Percentiles rank a stretch among this genome's conserved stretches.
Conservation (phyloP, 2,888 invertebrate genomes). For the Gerris lacustris region DNA sequence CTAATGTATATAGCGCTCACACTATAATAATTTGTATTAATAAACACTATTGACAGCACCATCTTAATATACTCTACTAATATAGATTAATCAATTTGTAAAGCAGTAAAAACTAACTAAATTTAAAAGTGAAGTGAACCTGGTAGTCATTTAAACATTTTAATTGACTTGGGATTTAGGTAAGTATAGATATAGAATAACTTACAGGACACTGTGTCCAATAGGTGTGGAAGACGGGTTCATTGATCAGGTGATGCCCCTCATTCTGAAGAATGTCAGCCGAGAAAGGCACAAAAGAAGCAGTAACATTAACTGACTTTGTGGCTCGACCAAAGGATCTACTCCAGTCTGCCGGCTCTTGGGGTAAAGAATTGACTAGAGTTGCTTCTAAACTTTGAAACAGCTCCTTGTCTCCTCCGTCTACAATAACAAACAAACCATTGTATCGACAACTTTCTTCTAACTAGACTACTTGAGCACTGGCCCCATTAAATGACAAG, state of each 20-base stretch:
- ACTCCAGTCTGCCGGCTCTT: conserved; percentile 84
- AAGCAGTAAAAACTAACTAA: no score
- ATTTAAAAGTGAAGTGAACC: no score
- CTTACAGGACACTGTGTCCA: conserved; percentile 89
- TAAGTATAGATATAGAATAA: conserved; percentile 23
- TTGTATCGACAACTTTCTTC: background rate
- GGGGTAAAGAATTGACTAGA: conserved; percentile 64
- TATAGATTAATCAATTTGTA: background rate
- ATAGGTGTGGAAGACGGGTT: conserved; percentile 84
- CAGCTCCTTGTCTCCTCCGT: conserved; percentile 72
- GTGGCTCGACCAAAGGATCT: conserved; percentile 77
- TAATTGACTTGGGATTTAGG: no score
- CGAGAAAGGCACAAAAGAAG: conserved; percentile 67
- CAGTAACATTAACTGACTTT: conserved; percentile 70
- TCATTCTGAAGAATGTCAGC: conserved; percentile 59
- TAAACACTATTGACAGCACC: background rate
- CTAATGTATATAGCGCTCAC: no score
- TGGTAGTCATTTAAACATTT: no score
- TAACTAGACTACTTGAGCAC: background rate
- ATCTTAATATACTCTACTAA: background rate
- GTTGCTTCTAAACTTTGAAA: conserved; percentile 71
- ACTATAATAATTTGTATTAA: no score
- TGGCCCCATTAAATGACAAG: background rate
- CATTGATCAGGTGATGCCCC: conserved; percentile 64
- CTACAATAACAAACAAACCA: conserved; percentile 38